Evolutionary conservation across 2,888 invertebrate species (phyloP).

Genomic region (Polydrusus tereticollis): DNA sequence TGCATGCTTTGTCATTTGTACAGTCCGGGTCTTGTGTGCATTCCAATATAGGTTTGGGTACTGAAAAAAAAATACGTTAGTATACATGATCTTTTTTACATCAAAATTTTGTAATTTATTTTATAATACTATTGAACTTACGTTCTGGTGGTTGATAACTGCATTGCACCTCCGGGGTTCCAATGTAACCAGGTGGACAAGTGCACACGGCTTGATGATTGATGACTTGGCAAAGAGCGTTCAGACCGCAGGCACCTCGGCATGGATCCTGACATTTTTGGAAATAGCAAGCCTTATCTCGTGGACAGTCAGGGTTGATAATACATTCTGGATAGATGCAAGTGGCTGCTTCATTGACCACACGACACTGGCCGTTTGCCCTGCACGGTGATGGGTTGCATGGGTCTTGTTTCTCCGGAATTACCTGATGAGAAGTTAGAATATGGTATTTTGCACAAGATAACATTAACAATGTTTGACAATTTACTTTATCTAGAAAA

Average conservation of each 20-base stretch:
- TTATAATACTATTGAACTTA: conserved; percentile 33
- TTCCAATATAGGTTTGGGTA: conserved; percentile 76
- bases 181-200: conserved; percentile 83
- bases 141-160: conserved; percentile 66
- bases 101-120: no score
- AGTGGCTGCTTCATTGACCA: conserved; percentile 77
- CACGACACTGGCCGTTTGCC: conserved; percentile 84
- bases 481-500: no score
- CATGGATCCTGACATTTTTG: conserved; percentile 90
- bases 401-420: conserved; percentile 73
- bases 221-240: conserved; percentile 83
- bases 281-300: conserved; percentile 82
- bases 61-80: conserved; percentile 5
- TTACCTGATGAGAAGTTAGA: conserved; percentile 15
- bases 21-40: conserved; percentile 85
- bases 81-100: not conserved
- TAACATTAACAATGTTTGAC: no score
- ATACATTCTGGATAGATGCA: conserved; percentile 91
- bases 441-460: no score
- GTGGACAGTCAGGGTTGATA: conserved; percentile 88
- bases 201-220: conserved; percentile 88
- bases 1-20: conserved; percentile 85
- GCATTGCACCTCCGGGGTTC: conserved; percentile 84
- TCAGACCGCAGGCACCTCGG: conserved; percentile 84
- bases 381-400: conserved; percentile 89